These are phyloP conservation scores for Alectoris magna DNA, from an alignment of 2,797 vertebrate species.

Conservation along the genomic window DNA sequence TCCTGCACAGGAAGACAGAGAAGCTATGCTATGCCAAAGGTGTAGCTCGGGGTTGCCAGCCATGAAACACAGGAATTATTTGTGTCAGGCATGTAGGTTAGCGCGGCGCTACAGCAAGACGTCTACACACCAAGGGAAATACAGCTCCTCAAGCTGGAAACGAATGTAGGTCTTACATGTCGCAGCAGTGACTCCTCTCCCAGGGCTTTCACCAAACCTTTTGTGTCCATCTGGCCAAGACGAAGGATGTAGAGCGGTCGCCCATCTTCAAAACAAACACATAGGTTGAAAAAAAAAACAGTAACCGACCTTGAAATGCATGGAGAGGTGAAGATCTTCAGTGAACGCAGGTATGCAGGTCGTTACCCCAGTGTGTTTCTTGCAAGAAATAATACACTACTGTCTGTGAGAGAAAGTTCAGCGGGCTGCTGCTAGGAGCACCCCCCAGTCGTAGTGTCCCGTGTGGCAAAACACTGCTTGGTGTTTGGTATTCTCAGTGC, in stretches of 20 bases:
- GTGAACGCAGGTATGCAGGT: not conserved
- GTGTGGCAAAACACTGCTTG: too few species aligned
- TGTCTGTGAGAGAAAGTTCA: not conserved
- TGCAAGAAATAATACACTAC: too few species aligned
- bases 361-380: not conserved
- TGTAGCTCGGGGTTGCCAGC: not conserved
- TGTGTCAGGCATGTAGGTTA: not conserved
- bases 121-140: rapidly evolving
- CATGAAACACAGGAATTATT: rapidly evolving
- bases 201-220: conserved; percentile 91
- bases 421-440: not conserved
- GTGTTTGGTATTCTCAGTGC: not conserved
- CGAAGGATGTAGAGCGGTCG: conserved; percentile 92
- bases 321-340: not conserved
- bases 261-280: conserved; percentile 77
- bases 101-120: not conserved
- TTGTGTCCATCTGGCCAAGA: conserved; percentile 96
- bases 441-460: too few species aligned
- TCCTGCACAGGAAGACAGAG: not conserved
- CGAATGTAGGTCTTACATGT: conserved; percentile 80
- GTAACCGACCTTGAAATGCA: not conserved
- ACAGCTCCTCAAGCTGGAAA: not conserved
- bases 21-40: not conserved
- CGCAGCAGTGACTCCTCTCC: conserved; percentile 90
- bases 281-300: not conserved